phyloP scores from a whole-genome alignment of 2,797 vertebrate genomes.

The Parotocinclus haroldoi region DNA sequence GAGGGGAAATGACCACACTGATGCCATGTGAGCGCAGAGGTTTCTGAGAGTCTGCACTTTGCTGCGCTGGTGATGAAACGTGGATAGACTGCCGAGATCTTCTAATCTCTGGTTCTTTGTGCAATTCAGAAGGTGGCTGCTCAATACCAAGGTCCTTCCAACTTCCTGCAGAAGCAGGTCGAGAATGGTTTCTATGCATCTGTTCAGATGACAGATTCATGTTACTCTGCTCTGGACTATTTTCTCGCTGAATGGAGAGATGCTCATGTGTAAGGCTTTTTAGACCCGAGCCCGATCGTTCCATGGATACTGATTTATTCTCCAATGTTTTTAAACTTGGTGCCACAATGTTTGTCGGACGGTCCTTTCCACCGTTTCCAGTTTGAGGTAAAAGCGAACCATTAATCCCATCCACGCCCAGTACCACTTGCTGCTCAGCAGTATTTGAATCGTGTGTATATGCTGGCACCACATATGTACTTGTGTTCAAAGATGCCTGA shows the following conservation, averaged over 20 bases:
- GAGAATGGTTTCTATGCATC: conserved; percentile 66
- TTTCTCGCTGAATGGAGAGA: not conserved
- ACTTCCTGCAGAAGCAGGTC: conserved; percentile 71
- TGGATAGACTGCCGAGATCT: conserved; percentile 53
- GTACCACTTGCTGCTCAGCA: not conserved
- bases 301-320: conserved; percentile 80
- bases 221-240: not conserved
- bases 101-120: conserved; percentile 30
- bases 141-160: conserved; percentile 69
- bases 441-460: conserved; percentile 1
- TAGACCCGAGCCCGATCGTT: conserved; percentile 70
- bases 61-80: conserved; percentile 49
- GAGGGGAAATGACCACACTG: conserved; percentile 86
- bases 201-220: conserved; percentile 30
- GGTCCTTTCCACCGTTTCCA: conserved; percentile 21
- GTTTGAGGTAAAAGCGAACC: not conserved
- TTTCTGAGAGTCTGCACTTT: conserved; percentile 55
- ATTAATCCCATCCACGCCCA: not conserved
- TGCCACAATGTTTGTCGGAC: conserved; percentile 1
- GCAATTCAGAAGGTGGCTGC: conserved; percentile 39
- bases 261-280: conserved; percentile 58
- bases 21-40: conserved; percentile 73
- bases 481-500: conserved; percentile 40
- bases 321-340: conserved; percentile 37
- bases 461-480: not conserved